Percentiles rank a stretch among this genome's conserved stretches.
Conservation (phyloP, 2,888 invertebrate genomes). For the Bursaphelenchus okinawaensis region DNA sequence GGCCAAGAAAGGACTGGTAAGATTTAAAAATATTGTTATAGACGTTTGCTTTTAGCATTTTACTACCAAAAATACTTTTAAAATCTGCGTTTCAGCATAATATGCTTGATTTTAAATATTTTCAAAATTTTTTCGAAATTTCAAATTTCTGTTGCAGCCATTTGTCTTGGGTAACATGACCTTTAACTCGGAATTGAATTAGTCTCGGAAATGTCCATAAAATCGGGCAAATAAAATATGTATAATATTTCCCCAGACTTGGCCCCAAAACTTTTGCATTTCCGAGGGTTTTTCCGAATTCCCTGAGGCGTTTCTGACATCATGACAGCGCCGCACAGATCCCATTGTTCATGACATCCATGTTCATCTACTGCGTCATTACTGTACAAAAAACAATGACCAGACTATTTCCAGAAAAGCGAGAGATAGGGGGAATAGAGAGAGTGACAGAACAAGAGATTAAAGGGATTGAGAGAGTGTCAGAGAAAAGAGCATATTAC, state of each 20-base stretch:
- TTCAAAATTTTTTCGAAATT: no score
- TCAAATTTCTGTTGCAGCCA: no score
- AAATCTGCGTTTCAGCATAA: no score
- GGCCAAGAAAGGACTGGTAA: no score
- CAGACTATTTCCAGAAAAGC: no score
- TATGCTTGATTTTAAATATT: no score
- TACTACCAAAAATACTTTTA: no score
- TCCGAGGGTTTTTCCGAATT: neutral
- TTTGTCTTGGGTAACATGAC: no score
- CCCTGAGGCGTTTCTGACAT: neutral
- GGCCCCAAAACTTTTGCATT: neutral
- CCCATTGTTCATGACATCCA: neutral
- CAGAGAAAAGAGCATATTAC: neutral
- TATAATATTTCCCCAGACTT: neutral
- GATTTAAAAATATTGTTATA: no score
- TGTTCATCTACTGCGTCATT: neutral
- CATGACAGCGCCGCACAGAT: neutral
- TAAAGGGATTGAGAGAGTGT: neutral
- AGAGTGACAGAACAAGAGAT: no score
- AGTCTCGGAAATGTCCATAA: neutral
- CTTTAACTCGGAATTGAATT: conserved; percentile 1
- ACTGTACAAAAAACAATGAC: neutral
- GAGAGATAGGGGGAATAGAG: neutral
- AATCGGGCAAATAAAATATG: neutral
- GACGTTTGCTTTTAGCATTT: no score